Evolutionary conservation across 35 echinoderm and acorn worm genomes (phyloP).

Genomic region (Apostichopus parvimensis): DNA sequence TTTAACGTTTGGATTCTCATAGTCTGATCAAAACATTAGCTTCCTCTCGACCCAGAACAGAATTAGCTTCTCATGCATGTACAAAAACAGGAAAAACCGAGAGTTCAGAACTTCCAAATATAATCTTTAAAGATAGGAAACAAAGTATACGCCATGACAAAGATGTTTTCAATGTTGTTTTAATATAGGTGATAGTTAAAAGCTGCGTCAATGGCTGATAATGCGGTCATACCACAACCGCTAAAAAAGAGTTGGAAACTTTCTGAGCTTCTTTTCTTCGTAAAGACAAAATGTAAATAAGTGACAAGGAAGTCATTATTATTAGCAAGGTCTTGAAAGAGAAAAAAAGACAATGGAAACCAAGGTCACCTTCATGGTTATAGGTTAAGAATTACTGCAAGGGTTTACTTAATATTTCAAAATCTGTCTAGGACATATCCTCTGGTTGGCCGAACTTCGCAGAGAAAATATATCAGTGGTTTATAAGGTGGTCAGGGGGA

Average conservation of each 20-base stretch:
- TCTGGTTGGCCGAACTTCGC: neutral
- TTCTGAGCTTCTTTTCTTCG: neutral
- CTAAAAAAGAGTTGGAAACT: neutral
- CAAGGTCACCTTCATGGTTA: neutral
- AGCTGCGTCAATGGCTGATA: neutral
- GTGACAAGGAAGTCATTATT: neutral
- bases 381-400: no score
- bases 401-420: no score
- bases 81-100: neutral
- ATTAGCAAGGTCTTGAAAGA: neutral
- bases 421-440: neutral
- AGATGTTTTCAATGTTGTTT: constrained; percentile 10
- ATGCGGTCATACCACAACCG: neutral
- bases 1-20: neutral
- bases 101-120: neutral
- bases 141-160: neutral
- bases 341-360: neutral
- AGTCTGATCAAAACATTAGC: neutral
- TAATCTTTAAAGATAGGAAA: neutral
- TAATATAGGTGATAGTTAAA: neutral
- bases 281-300: neutral
- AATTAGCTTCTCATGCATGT: neutral
- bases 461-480: no score
- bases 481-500: no score
- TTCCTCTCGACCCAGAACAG: neutral